Base-by-base conservation (phyloP, 2,888 invertebrate species). In the Cephalotes varians region DNA sequence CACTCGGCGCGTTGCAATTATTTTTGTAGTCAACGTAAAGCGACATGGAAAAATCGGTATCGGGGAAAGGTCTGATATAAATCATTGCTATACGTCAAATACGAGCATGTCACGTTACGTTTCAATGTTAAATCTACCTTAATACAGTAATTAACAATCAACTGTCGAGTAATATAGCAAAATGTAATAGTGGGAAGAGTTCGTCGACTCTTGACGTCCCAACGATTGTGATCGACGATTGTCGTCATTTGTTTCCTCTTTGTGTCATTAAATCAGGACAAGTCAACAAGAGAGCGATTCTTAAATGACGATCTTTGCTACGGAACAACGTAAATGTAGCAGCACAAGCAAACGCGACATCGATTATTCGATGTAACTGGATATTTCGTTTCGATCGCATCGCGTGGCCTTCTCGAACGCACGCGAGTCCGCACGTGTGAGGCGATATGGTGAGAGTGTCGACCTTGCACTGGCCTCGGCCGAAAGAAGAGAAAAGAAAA, bases 401-500 rank as follows among this genome's bases (percentile, higher is more conserved):
- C 71, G 49, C 31, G 51, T 18, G 62, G 34, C 34, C 34, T 76
- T 37, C 15, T 12, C 44, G 21, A 54, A 67, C 47, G 56, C 34
- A 56, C 56, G 77, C 56, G 44, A 56, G 69, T 25, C 12, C 60
- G 28, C 73, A 80, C 37, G 73, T 51, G 28, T 73, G 80, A 49
- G 73, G 37, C 47, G 49, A 60, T 54, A 82, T 67, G 64, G 58
- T 25, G 86, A 81, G 90, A 84, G 87, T 65, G 64, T 86, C 90
- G 91, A 88, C 92, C 91, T 92, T 92, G 92, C 82, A 72, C 86
- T 87, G 91, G 89, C 90, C 91, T 91, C 90, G 90, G 83, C 79
- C 84, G 86, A 83, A 87, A 77, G 86, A 79, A 82, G 86, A 69
- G 69, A 64, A 65, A 69, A 71, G 81, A 51, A 74, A 67, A 85